Evolutionary conservation across 2,888 invertebrate species (phyloP), one percentile per base, ranked within the genome.

Genomic region (Drosophila leonis): DNA sequence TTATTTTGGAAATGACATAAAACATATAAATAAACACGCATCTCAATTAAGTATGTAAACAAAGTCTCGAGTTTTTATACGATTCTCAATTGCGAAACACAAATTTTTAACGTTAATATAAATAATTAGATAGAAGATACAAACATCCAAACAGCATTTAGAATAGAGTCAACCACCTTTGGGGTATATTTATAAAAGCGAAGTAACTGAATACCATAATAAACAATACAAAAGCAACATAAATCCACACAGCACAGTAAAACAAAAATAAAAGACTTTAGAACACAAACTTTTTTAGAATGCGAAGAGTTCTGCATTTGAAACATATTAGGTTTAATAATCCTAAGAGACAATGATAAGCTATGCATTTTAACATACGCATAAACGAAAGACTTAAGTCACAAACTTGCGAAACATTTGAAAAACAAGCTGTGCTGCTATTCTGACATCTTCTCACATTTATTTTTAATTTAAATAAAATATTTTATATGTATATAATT

Each of bases 121-220:
- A 74, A 60, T 37, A 62, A 65, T 64, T 49, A 46, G 10, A 48
- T 46, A 8, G 24, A 60, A 56, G 39, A 29, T 13, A 39, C n/a
- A 37, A 27, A 18, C 10, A n/a, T 4, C n/a, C 1, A n/a, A 54
- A 10, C n/a, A 27, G 9, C 20, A 42, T 13, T 49, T 49, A 15
- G 9, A 20, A 39, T 27, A 48, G 55, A 60, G 65, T 75, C 18
- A 62, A 59, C 1, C 20, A 62, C 35, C 61, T 65, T 39, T 37
- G 3, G n/a, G 33, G 10, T 18, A n/a, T 65, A 35, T 59, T 51
- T 20, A 12, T 56, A 39, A 33, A 66, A 51, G 24, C 37, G 12
- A 10, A 33, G 37, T 33, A 52, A 4, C 65, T 61, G 7, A 49
- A 52, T 44, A 35, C 3, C 46, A 12, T 42, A 35, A 42, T 59